A percentile compares a stretch with the other conserved stretches of the same genome.
phyloP scores from a whole-genome alignment of 2,113 vertebrate species.

The Octodon degus region DNA sequence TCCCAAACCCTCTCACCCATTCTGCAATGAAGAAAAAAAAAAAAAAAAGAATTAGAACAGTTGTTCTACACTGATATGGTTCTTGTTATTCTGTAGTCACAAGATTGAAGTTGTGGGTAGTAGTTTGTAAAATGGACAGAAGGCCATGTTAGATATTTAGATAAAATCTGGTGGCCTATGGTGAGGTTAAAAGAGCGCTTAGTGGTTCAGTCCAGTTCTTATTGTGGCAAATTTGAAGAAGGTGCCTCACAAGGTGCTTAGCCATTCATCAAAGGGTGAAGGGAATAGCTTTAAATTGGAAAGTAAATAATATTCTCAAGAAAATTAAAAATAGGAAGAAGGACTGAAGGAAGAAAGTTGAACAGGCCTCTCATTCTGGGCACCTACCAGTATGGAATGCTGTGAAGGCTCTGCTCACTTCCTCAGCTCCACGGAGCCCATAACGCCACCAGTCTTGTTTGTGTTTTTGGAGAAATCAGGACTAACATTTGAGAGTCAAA shows the following conservation, averaged over 20 bases:
- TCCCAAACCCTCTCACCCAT: not conserved
- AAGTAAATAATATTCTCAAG: conserved; percentile 17
- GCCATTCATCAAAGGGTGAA: conserved; percentile 8
- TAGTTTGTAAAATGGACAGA: not conserved
- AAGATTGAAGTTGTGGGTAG: not conserved
- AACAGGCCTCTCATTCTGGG: not conserved
- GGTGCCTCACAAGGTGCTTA: not conserved
- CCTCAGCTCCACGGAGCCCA: not conserved
- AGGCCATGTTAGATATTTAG: not conserved
- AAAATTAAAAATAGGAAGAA: conserved; percentile 10
- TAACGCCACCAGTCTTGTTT: not conserved
- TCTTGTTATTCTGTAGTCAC: not conserved
- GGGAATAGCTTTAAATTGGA: not conserved
- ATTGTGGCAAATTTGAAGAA: conserved; percentile 27
- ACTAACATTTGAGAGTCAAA: not conserved
- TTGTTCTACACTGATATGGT: not conserved
- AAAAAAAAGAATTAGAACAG: not conserved
- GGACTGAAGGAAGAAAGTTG: not conserved
- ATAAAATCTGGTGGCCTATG: not conserved
- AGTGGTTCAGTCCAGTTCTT: not conserved
- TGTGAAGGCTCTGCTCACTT: not conserved
- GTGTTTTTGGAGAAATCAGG: not conserved
- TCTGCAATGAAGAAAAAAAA: conserved; percentile 7
- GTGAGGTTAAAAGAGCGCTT: not conserved
- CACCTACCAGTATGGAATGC: not conserved